Base-by-base conservation (phyloP, 2,888 invertebrate species). In the Argyresthia albistria region DNA sequence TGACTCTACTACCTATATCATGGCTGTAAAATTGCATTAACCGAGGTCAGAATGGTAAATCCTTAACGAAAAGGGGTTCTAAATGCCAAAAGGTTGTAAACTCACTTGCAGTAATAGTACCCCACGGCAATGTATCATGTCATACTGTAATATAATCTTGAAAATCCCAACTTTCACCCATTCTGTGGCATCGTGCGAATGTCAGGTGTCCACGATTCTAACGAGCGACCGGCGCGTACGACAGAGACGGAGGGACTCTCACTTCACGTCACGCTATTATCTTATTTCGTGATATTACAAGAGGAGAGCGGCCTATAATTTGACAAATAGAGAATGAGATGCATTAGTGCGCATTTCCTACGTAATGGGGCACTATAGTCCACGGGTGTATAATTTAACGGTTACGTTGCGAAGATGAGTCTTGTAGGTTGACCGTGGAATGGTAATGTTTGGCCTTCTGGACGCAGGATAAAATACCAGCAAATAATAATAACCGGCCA, bases 301-400 rank as follows among this genome's bases (percentile, higher is more conserved):
- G 68, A 65, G 61, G 57, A 62, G 59, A 65, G 72, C 65, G 74
- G 76, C 65, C 76, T 86, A 76, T 86, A 86, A 86, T 87, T 87
- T 87, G 79, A 83, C 79, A 84, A 84, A 81, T 84, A 82, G 80
- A 82, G 81, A 86, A 84, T 84, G 72, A 81, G 83, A 80, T 84
- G 82, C 86, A 86, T 86, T 86, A 86, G 80, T 73, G 70, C 70
- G 76, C 78, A 74, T 82, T 86, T 80, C 73, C 73, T 70, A 62
- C 70, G 73, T 84, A 83, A 83, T 84, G 69, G 74, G 73, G 73
- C 73, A 77, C 80, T 69, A 65, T 66, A 66, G 73, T 59, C 63
- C 68, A 58, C 63, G 61, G 63, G 68, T 73, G 72, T 86, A 72
- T 87, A 87, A 87, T 86, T 82, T 86, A 73, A 72, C 73, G 71